Evolutionary conservation across 1,140 invertebrate species (phyloP), one percentile per base, ranked within the genome.

Genomic region (Microplitis mediator): DNA sequence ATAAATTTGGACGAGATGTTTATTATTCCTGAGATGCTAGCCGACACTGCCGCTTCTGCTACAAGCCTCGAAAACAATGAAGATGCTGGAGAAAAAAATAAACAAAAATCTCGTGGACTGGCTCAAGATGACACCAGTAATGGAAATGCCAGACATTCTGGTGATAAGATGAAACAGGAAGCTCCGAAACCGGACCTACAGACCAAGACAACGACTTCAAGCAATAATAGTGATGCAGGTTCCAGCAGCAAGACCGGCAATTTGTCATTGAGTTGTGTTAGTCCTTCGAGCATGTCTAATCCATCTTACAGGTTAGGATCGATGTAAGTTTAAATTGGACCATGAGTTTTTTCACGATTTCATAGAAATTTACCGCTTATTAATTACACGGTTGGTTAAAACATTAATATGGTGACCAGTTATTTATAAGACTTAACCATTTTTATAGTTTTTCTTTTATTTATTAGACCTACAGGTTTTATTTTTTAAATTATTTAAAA

Each of bases 281-380:
- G 79, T 79, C 9, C 79, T 5, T 72, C 75, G 34, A 77, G 74
- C 58, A 68, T 74, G 4, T 50, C 74, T 71, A 80, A 82, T 13
- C 5, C 72, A 70, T 70, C 76, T 74, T 84, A 80, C 82, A 86
- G 85, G 79, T 86, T 85, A 85, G 85, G 74, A 83, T 78, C 81
- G 71, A 82, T 72, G 81, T 86, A 86, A 86, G 84, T 85, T 80
- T 23, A 80, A 78, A 58, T 65, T 68, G 79, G 72, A 80, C 77
- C 76, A 81, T 77, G 75, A 56, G 13, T 76, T 62, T 71, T 11
- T 9, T 8, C 11, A 52, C 9, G 62, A 39, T 50, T 14, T 8
- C 14, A n/a, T 4, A 54, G 5, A 16, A 54, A 14, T n/a, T 54
- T 54, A n/a, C 3, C 5, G n/a, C n/a, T 16, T 54, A 5, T 14